Conservation (phyloP, 1,140 invertebrate genomes). For the Oncopeltus fasciatus region DNA sequence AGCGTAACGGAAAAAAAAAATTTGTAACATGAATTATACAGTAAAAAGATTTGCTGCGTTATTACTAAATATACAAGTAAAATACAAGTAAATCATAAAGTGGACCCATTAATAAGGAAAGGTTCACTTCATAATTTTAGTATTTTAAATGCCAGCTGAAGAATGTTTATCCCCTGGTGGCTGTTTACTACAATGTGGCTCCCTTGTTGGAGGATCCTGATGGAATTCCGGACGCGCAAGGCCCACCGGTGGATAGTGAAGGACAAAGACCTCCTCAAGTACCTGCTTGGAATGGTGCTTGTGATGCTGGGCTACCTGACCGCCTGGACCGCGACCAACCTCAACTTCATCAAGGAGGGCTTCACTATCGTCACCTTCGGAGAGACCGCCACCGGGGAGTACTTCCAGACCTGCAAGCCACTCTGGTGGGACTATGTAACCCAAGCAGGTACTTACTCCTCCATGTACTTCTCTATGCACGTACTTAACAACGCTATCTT, state of each 20-base stretch:
- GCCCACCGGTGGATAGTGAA: constrained; percentile 74
- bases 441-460: constrained; percentile 42
- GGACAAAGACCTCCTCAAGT: constrained; percentile 71
- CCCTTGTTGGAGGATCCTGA: constrained; percentile 40
- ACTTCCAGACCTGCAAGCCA: constrained; percentile 52
- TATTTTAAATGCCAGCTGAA: no score
- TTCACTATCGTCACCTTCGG: constrained; percentile 35
- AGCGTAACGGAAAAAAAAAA: no score
- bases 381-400: constrained; percentile 32
- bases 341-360: constrained; percentile 40
- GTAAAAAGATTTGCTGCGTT: no score
- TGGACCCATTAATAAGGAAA: no score
- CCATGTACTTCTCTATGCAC: neutral
- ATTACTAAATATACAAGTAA: no score
- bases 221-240: constrained; percentile 71
- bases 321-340: constrained; percentile 62
- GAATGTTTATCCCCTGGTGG: no score
- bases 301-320: constrained; percentile 70
- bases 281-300: constrained; percentile 56
- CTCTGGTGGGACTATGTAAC: constrained; percentile 82
- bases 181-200: no score
- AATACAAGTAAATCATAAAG: no score
- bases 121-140: no score
- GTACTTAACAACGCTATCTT: no score
- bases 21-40: no score